phyloP scores from a whole-genome alignment of 2,797 vertebrate species.

The Sardinella longiceps region DNA sequence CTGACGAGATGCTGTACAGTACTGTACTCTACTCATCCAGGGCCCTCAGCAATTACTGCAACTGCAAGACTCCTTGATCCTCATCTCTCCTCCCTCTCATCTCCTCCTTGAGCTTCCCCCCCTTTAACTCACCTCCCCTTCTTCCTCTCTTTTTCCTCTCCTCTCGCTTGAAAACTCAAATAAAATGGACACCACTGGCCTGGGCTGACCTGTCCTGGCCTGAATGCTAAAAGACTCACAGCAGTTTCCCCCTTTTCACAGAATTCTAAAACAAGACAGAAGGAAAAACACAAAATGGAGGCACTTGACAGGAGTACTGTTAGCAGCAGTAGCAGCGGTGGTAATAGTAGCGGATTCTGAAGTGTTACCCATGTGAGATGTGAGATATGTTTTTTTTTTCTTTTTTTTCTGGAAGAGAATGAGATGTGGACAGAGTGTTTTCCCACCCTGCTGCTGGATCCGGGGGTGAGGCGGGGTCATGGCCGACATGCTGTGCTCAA shows the following conservation, averaged over 20 bases:
- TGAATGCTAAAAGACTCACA: background rate
- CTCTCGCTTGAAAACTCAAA: background rate
- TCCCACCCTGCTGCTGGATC: background rate
- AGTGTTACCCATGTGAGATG: background rate
- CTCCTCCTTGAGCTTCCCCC: background rate
- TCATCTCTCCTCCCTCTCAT: background rate
- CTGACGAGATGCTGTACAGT: background rate
- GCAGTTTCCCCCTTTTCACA: no score
- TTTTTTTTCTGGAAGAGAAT: background rate
- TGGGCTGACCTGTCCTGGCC: background rate
- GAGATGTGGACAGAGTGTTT: background rate
- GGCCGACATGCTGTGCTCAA: background rate
- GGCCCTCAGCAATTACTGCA: background rate
- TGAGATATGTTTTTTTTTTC: background rate
- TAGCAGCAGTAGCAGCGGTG: background rate
- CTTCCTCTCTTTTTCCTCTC: background rate
- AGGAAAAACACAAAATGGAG: constrained; percentile 11
- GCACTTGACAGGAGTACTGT: background rate
- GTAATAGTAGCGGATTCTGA: background rate
- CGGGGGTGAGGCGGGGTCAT: background rate
- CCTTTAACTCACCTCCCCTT: background rate
- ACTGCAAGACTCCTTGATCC: no score
- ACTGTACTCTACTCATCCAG: no score
- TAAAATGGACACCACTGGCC: background rate
- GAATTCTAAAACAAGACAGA: background rate